Evolutionary conservation across 2,888 invertebrate genomes (phyloP), one percentile per base, ranked within the genome.

Genomic region (Dorcus hopei): DNA sequence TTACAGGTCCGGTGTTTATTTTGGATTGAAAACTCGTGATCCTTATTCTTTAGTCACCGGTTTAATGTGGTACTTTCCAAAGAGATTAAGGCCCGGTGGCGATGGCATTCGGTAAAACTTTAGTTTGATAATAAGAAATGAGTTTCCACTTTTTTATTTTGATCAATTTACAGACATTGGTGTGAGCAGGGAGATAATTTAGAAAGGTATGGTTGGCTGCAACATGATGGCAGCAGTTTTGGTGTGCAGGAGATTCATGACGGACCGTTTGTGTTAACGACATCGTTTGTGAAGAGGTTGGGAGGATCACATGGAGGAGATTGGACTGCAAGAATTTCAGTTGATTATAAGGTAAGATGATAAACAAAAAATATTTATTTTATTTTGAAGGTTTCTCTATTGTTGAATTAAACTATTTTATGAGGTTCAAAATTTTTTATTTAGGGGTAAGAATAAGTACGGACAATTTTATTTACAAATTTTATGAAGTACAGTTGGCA

Each of bases 21-120:
- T 97, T 76, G 97, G 96, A 0, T 79, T 99, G 74, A 94, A 95
- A 79, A 94, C 93, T 0, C 81, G 97, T 54, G 93, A 93, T 74
- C 92, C 95, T 0, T 81, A 88, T 54, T 96, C 97, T 0, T 85
- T 96, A 1, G 89, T 96, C 0, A 89, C 94, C 71, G 99, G 99
- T 0, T 80, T 97, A 19, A 97, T 98, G 96, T 98, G 97, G 98
- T 95, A 97, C 74, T 87, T 90, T 63, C 91, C 91, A 0, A 83
- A 83, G 2, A 80, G 84, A 65, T 72, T 89, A 26, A 80, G 83
- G 0, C 83, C 85, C 1, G 85, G 85, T 38, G 90, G 90, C 63
- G 89, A 89, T 63, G 92, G 93, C 0, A 86, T 93, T 40, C 83
- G 92, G 80, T 87, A 77, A 68, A 14, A 14, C 14, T 14, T 14